Conservation (phyloP, 2,888 invertebrate species). For the Drosophila peninsularis region DNA sequence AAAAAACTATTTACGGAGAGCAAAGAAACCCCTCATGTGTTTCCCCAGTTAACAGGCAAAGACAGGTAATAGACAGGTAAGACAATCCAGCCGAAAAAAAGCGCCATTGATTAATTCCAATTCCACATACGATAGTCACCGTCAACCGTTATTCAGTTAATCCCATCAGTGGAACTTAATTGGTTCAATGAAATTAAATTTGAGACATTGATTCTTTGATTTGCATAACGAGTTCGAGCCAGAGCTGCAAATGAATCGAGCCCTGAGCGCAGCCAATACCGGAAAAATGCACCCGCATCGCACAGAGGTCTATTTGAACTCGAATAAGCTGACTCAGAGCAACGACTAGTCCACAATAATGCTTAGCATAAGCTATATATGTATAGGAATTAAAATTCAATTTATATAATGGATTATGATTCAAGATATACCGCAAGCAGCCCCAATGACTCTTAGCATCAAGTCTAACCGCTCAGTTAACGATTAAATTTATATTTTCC, state of each 20-base stretch:
- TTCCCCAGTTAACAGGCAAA: slow-evolving; percentile 7
- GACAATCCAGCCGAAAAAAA: background rate
- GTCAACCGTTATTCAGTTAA: slow-evolving; percentile 12
- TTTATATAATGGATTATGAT: background rate
- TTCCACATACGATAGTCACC: background rate
- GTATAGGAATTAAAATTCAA: background rate
- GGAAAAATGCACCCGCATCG: background rate
- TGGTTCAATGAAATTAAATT: slow-evolving; percentile 29
- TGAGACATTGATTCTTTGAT: slow-evolving; percentile 5
- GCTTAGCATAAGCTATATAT: too few species aligned
- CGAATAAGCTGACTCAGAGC: background rate
- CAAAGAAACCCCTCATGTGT: slow-evolving; percentile 57
- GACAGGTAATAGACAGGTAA: slow-evolving; percentile 12
- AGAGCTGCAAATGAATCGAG: slow-evolving; percentile 3
- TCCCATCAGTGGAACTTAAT: slow-evolving; percentile 6
- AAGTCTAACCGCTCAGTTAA: background rate
- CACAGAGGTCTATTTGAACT: background rate
- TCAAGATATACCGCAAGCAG: background rate
- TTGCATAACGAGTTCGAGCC: slow-evolving; percentile 3
- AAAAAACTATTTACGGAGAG: slow-evolving; percentile 48
- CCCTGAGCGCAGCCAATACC: background rate
- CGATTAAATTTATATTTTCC: background rate
- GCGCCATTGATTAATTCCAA: slow-evolving; percentile 8
- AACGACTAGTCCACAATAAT: background rate
- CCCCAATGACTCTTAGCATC: background rate